Conservation (phyloP, 2,888 invertebrate species). For the Papilio elwesi region DNA sequence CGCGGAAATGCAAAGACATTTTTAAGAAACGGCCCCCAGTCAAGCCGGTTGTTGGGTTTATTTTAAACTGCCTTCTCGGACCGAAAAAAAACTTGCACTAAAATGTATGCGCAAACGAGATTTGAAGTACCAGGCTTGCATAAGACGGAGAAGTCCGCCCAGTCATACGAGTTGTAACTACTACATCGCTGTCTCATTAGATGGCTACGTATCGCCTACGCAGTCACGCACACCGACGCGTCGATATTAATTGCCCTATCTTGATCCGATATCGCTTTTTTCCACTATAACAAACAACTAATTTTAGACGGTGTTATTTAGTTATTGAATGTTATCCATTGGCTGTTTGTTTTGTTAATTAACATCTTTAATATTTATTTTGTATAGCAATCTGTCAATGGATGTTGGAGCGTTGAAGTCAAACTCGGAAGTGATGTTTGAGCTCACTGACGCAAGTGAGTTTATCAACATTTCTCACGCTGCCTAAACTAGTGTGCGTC, state of each 20-base stretch:
- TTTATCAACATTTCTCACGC: slow-evolving; percentile 83
- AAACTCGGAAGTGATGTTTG: slow-evolving; percentile 79
- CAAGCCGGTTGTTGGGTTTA: slow-evolving; percentile 76
- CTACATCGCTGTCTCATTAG: slow-evolving; percentile 60
- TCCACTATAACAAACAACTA: slow-evolving; percentile 8
- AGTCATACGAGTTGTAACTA: slow-evolving; percentile 61
- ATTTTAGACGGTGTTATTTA: slow-evolving; percentile 10
- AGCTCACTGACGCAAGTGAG: slow-evolving; percentile 76
- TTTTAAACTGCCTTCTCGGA: slow-evolving; percentile 66
- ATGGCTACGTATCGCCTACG: slow-evolving; percentile 62
- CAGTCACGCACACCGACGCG: slow-evolving; percentile 58
- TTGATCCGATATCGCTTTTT: slow-evolving; percentile 63
- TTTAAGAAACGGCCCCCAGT: slow-evolving; percentile 70
- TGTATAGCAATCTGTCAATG: slow-evolving; percentile 37
- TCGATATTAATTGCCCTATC: slow-evolving; percentile 66
- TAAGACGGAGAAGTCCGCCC: slow-evolving; percentile 61
- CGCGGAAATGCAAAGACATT: slow-evolving; percentile 79
- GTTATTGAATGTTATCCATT: slow-evolving; percentile 48
- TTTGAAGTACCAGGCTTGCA: slow-evolving; percentile 75
- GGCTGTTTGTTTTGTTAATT: slow-evolving; percentile 48
- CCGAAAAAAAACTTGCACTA: slow-evolving; percentile 73
- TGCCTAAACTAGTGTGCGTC: slow-evolving; percentile 65
- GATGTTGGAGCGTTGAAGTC: slow-evolving; percentile 40
- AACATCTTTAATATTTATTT: slow-evolving; percentile 34
- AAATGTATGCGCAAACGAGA: slow-evolving; percentile 82